Evolutionary conservation across 1,140 invertebrate species (phyloP), one percentile per base, ranked within the genome.

Genomic region (Sinonovacula constricta): DNA sequence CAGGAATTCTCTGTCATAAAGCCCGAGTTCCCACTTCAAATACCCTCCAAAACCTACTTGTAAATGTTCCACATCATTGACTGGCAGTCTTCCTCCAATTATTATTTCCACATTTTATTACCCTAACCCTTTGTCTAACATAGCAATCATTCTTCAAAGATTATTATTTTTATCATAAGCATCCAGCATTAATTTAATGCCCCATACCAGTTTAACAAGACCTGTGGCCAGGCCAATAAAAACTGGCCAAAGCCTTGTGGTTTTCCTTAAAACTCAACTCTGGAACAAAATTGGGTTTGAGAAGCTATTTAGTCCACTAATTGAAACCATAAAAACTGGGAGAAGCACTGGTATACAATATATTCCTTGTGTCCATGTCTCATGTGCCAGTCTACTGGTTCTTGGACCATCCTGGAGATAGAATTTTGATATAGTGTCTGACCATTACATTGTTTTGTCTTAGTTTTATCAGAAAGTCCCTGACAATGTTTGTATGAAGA

Each of bases 291-390:
- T 53, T 56, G 45, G 49, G n/a, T 53, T 39, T 59, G 28, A 28
- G 51, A 67, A 36, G 15, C 7, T 31, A 45, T 65, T 57, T 39
- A 28, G 22, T 57, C 36, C 51, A 67, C 72, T 76, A 76, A 76
- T 76, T 76, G 63, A 76, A 76, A 76, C 72, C 72, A 76, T 67
- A 76, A 67, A 76, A 65, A n/a, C n/a, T n/a, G n/a, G n/a, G n/a
- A n/a, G n/a, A n/a, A n/a, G n/a, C n/a, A n/a, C n/a, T n/a, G n/a
- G n/a, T n/a, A n/a, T n/a, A n/a, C n/a, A n/a, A n/a, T n/a, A n/a
- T n/a, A n/a, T n/a, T n/a, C n/a, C n/a, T n/a, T n/a, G n/a, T n/a
- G n/a, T n/a, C n/a, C n/a, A n/a, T n/a, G n/a, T n/a, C n/a, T n/a
- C n/a, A n/a, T n/a, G n/a, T n/a, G n/a, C n/a, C n/a, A n/a, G n/a